A percentile compares a stretch with the other conserved stretches of the same genome.
phyloP scores from a whole-genome alignment of 2,113 vertebrate species.

The Salvelinus alpinus region DNA sequence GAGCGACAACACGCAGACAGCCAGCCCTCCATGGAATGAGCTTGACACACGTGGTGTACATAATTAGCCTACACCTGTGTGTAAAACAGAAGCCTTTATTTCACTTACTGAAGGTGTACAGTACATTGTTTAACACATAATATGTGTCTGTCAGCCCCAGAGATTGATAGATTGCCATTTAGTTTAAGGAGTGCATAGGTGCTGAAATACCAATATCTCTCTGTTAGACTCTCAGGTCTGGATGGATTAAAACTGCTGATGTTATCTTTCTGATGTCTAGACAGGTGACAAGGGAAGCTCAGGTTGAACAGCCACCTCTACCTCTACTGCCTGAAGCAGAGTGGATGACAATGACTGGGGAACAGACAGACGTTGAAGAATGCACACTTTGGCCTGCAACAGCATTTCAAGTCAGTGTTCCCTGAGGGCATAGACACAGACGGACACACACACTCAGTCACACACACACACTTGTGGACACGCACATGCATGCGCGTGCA shows the following conservation, averaged over 20 bases:
- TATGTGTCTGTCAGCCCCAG: neutral
- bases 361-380: constrained; percentile 32
- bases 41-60: neutral
- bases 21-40: no score
- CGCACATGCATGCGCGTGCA: constrained; percentile 19
- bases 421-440: constrained; percentile 18
- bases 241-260: constrained; percentile 61
- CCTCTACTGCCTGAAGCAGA: constrained; percentile 35
- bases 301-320: constrained; percentile 30
- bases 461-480: constrained; percentile 1
- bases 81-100: neutral
- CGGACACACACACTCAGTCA: constrained; percentile 17
- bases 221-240: constrained; percentile 37
- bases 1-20: no score
- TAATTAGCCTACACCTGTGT: no score
- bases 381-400: neutral
- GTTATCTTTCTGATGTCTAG: constrained; percentile 64
- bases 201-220: constrained; percentile 48
- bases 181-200: constrained; percentile 33
- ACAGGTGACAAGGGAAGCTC: constrained; percentile 61
- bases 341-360: constrained; percentile 56
- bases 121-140: neutral
- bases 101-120: constrained; percentile 1
- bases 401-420: constrained; percentile 19
- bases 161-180: constrained; percentile 4